A percentile compares a stretch with the other conserved stretches of the same genome.
These are phyloP conservation scores for Pogonophryne albipinna DNA, from an alignment of 2,797 vertebrate species.

Conservation along the genomic window DNA sequence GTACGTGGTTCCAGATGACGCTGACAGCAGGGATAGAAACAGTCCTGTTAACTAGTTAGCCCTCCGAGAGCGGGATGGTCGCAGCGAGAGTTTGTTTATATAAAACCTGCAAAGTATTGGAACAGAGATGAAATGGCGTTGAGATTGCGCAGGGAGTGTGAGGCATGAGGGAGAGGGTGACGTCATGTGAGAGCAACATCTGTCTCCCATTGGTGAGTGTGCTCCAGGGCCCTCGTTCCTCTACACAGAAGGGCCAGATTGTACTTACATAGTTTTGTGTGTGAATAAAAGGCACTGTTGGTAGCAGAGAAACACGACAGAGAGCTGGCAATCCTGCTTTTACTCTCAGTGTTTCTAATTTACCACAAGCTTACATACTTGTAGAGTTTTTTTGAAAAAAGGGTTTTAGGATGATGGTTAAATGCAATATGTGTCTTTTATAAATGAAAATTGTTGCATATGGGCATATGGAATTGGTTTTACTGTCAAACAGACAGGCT, in stretches of 20 bases:
- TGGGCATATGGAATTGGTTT: not conserved
- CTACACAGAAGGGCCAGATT: constrained; percentile 31
- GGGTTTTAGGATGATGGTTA: not conserved
- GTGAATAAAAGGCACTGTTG: constrained; percentile 14
- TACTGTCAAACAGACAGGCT: not conserved
- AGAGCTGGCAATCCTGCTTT: constrained; percentile 8
- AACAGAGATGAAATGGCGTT: constrained; percentile 51
- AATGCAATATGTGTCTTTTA: not conserved
- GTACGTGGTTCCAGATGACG: constrained; percentile 48
- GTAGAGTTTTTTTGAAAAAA: not conserved
- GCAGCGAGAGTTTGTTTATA: constrained; percentile 48
- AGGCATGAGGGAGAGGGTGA: constrained; percentile 47
- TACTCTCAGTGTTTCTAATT: not conserved
- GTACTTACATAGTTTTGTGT: constrained; percentile 12
- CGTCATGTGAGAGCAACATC: constrained; percentile 73
- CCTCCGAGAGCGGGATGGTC: constrained; percentile 34
- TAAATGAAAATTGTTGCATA: not conserved
- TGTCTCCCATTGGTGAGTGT: constrained; percentile 73
- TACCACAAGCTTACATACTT: not conserved
- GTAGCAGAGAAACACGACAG: constrained; percentile 13
- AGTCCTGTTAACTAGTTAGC: constrained; percentile 52
- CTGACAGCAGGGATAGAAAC: constrained; percentile 38
- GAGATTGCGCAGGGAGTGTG: constrained; percentile 52
- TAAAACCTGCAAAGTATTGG: constrained; percentile 43
- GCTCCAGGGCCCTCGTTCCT: constrained; percentile 35